Evolutionary conservation across 2,888 invertebrate genomes (phyloP).

Genomic region (Xylophagus ater): DNA sequence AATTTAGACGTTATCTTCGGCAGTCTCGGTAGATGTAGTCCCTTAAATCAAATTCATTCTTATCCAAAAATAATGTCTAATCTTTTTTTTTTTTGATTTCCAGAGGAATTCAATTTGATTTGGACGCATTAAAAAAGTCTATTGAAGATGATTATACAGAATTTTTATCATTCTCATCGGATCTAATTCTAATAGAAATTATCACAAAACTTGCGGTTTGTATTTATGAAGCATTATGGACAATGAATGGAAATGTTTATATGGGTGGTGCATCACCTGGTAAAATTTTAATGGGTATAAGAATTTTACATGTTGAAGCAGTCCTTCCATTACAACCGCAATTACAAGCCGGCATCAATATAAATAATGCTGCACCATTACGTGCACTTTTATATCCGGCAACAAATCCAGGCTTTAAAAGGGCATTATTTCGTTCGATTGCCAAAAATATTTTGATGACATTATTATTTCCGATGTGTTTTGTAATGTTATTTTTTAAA

Average conservation of each 20-base stretch:
- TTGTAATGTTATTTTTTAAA: constrained; percentile 71
- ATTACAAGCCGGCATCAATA: constrained; percentile 37
- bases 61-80: too few species aligned
- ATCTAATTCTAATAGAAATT: constrained; percentile 66
- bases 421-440: constrained; percentile 64
- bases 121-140: constrained; percentile 57
- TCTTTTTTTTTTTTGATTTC: constrained; percentile 16
- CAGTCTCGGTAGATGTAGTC: too few species aligned
- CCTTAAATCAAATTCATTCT: too few species aligned
- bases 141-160: constrained; percentile 67
- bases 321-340: constrained; percentile 53
- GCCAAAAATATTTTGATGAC: constrained; percentile 82
- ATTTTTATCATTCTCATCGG: constrained; percentile 72
- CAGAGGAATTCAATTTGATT: constrained; percentile 50
- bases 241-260: constrained; percentile 25
- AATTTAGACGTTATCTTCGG: too few species aligned
- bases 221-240: constrained; percentile 62
- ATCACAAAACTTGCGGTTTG: constrained; percentile 70
- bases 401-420: constrained; percentile 52
- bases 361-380: constrained; percentile 21
- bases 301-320: constrained; percentile 68
- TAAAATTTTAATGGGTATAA: constrained; percentile 72
- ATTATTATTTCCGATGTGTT: constrained; percentile 76
- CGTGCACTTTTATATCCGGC: constrained; percentile 59
- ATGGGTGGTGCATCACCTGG: constrained; percentile 78